phyloP scores from a whole-genome alignment of 1,140 invertebrate species.

The Panagrolaimus sp. region DNA sequence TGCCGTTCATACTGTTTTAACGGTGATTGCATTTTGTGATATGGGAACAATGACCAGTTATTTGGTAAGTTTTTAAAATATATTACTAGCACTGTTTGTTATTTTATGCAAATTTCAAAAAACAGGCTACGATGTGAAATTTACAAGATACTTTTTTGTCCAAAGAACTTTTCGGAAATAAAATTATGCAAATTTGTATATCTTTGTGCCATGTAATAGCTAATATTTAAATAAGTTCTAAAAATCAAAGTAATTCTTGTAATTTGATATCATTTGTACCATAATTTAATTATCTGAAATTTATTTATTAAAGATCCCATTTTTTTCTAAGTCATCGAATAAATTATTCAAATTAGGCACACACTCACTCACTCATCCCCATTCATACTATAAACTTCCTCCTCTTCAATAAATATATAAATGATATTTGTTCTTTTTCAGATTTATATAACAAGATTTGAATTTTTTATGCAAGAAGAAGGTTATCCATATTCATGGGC shows the following conservation, averaged over 20 bases:
- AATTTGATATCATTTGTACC: too few species aligned
- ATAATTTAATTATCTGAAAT: too few species aligned
- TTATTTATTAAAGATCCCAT: too few species aligned
- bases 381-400: not conserved
- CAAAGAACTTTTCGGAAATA: not conserved
- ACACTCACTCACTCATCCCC: not conserved
- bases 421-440: slow-evolving; percentile 22
- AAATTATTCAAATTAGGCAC: too few species aligned
- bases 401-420: not conserved
- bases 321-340: too few species aligned
- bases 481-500: slow-evolving; percentile 28
- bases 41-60: slow-evolving; percentile 50
- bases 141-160: not conserved
- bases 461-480: slow-evolving; percentile 35
- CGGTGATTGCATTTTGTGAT: slow-evolving; percentile 44
- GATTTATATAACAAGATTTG: slow-evolving; percentile 48
- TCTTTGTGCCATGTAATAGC: not conserved
- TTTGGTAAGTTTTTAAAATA: slow-evolving; percentile 25
- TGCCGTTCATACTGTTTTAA: slow-evolving; percentile 42
- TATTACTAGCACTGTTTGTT: not conserved
- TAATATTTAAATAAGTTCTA: not conserved
- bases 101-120: not conserved
- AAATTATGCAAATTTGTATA: not conserved
- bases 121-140: not conserved
- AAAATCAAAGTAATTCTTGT: not conserved